Conservation (phyloP, 2,113 vertebrate genomes). For the Dendrocopos noguchii region DNA sequence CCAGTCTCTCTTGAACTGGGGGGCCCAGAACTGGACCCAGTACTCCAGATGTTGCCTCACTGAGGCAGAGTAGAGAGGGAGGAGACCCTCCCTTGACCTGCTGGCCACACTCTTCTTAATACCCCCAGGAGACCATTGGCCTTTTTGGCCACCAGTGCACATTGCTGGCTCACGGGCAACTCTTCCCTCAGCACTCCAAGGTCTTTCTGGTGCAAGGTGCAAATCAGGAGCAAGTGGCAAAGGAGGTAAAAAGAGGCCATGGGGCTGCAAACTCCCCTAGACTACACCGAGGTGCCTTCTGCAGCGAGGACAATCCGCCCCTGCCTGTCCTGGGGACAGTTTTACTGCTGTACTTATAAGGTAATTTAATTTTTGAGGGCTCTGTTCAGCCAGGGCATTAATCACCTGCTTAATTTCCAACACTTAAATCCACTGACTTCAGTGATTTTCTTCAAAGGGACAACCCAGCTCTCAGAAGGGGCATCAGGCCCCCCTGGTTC, state of each 20-base stretch:
- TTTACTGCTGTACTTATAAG: neutral
- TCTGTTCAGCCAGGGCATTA: neutral
- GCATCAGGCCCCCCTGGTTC: neutral
- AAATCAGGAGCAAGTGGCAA: neutral
- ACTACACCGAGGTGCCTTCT: no score
- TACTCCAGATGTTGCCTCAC: no score
- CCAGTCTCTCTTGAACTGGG: no score
- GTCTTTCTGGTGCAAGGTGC: neutral
- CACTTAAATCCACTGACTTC: constrained; percentile 48
- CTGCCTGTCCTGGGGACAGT: neutral
- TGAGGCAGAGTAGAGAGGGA: no score
- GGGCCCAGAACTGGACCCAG: no score
- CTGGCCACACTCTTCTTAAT: no score
- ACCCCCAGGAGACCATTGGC: no score
- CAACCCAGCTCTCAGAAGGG: neutral
- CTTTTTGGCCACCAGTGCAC: no score
- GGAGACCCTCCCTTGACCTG: no score
- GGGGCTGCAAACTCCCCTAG: neutral
- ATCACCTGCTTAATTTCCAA: constrained; percentile 32
- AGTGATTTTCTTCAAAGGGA: constrained; percentile 54
- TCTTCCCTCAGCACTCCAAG: no score
- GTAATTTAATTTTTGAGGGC: neutral
- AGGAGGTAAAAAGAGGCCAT: no score
- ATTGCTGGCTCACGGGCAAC: neutral
- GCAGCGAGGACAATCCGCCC: rapidly evolving